Percentiles rank a stretch among this genome's conserved stretches.
Evolutionary conservation across 2,797 vertebrate species (phyloP).

Genomic region (Peromyscus attwateri): DNA sequence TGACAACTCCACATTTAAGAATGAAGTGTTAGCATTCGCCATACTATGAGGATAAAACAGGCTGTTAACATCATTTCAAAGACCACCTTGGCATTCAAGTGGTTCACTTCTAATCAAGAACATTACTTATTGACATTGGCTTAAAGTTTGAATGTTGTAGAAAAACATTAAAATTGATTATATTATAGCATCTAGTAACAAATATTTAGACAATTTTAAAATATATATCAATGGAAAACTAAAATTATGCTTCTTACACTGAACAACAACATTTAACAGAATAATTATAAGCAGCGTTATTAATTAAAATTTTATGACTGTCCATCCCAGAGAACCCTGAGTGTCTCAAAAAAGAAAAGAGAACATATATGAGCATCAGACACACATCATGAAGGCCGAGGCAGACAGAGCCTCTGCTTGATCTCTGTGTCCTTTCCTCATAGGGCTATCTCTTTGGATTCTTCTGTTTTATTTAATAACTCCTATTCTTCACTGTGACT

Average conservation of each 20-base stretch:
- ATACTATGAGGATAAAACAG: slow-evolving; percentile 73
- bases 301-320: slow-evolving; percentile 22
- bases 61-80: slow-evolving; percentile 74
- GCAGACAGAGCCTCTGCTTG: not conserved
- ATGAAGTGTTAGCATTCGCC: slow-evolving; percentile 83
- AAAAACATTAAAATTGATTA: slow-evolving; percentile 65
- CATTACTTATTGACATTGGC: slow-evolving; percentile 62
- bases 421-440: not conserved
- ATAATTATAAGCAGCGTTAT: slow-evolving; percentile 8
- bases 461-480: slow-evolving; percentile 43
- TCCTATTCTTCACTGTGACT: not conserved
- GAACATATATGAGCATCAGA: not conserved
- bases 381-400: not conserved
- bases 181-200: slow-evolving; percentile 56
- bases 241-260: slow-evolving; percentile 46
- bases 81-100: slow-evolving; percentile 60
- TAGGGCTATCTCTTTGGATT: slow-evolving; percentile 29
- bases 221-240: slow-evolving; percentile 60
- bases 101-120: slow-evolving; percentile 67
- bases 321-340: slow-evolving; percentile 35
- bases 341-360: not conserved
- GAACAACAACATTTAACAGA: slow-evolving; percentile 8
- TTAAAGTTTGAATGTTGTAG: slow-evolving; percentile 64
- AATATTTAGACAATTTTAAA: slow-evolving; percentile 66
- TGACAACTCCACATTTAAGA: slow-evolving; percentile 87